Percentiles rank a stretch among this genome's conserved stretches.
These are phyloP conservation scores for Nasonovia ribisnigri DNA, from an alignment of 2,888 invertebrate species.

Conservation along the genomic window DNA sequence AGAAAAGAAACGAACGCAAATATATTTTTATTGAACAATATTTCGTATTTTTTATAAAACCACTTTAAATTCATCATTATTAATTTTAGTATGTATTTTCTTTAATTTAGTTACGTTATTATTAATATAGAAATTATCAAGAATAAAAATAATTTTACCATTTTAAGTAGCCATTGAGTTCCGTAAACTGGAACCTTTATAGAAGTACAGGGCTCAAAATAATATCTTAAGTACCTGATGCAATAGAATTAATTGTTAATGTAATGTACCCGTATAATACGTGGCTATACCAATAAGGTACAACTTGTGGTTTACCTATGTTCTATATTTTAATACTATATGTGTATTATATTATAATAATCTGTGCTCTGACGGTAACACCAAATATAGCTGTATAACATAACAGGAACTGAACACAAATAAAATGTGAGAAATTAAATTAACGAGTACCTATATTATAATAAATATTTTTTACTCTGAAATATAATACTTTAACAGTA, in stretches of 20 bases:
- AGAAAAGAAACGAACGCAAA: neutral
- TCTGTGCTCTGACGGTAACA: neutral
- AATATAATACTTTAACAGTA: neutral
- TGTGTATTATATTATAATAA: neutral
- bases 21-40: neutral
- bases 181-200: neutral
- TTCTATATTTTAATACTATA: neutral
- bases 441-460: neutral
- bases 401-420: neutral
- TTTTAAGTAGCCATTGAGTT: neutral
- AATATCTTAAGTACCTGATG: neutral
- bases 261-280: neutral
- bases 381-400: neutral
- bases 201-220: neutral
- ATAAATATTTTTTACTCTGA: neutral
- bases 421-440: neutral
- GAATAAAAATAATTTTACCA: too few relatives aligned
- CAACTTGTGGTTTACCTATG: neutral
- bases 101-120: too few relatives aligned
- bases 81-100: too few relatives aligned
- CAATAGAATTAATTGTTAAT: neutral
- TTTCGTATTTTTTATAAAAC: neutral
- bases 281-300: neutral
- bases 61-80: neutral
- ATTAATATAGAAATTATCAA: too few relatives aligned